Evolutionary conservation across 2,797 vertebrate genomes (phyloP).

Genomic region (Premnoplex brunnescens): DNA sequence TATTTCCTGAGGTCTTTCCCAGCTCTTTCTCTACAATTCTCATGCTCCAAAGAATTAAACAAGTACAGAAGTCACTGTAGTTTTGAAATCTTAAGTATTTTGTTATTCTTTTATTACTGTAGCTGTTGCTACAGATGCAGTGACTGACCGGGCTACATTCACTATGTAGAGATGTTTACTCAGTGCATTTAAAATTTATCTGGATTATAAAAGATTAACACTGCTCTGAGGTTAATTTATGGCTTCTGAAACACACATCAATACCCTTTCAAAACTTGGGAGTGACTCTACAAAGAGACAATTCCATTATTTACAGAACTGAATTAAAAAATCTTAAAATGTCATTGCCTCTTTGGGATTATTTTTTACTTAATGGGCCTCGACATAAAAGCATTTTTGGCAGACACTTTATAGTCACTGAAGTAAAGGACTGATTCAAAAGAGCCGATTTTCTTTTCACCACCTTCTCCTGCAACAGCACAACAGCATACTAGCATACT

Average conservation of each 20-base stretch:
- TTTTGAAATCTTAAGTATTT: neutral
- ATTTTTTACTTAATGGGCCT: slow-evolving; percentile 2
- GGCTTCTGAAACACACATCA: neutral
- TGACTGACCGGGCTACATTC: neutral
- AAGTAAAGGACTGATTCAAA: slow-evolving; percentile 26
- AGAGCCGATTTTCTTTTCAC: neutral
- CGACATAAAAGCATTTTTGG: slow-evolving; percentile 55
- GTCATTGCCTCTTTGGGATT: neutral
- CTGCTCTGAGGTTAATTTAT: slow-evolving; percentile 8
- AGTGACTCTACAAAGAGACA: neutral
- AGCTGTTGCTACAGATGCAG: neutral
- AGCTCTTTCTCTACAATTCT: neutral
- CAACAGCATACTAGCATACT: neutral
- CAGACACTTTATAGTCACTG: neutral
- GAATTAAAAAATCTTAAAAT: slow-evolving; percentile 21
- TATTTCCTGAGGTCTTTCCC: neutral
- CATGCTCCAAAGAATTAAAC: neutral
- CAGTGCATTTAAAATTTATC: neutral
- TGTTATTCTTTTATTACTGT: neutral
- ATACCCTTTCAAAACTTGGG: slow-evolving; percentile 23
- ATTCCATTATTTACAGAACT: slow-evolving; percentile 24
- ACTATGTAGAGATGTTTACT: neutral
- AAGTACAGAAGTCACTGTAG: neutral
- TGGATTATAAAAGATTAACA: neutral
- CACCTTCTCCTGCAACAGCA: neutral